Evolutionary conservation across 2,888 invertebrate genomes (phyloP), one percentile per base, ranked within the genome.

Genomic region (Sarcophaga rosellei): DNA sequence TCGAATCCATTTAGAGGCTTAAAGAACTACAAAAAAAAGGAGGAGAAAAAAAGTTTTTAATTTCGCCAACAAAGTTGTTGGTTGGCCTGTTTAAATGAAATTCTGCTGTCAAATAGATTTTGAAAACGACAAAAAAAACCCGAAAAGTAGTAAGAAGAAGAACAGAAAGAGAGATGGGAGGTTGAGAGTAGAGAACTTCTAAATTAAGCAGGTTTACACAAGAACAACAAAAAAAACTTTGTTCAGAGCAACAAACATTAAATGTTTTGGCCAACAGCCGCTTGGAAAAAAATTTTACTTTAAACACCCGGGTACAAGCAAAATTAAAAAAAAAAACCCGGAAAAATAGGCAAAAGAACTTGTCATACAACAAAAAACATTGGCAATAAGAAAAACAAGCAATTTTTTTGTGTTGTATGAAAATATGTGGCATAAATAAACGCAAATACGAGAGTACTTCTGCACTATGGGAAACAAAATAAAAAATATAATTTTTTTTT

Each of bases 181-280:
- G 11, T 0, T 8, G 35, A 35, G 35, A 68, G 10, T 11, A 57
- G 45, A 12, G 8, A 72, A 68, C 66, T 65, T 66, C 70, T 35
- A 81, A 81, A 82, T 75, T 82, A 82, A 85, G 79, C 75, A 85
- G 66, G 75, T 82, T 86, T 59, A 66, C 21, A 35, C 35, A 35
- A 35, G 10, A 35, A 35, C 35, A 35, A 1, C 35, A 70, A 1
- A 5, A 57, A 72, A 86, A 86, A 80, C 76, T 86, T 86, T 83
- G 20, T 75, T 73, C 77, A 80, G 3, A 80, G 8, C 35, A 2
- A 69, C 44, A 76, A 83, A 77, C 82, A 83, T 80, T 86, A 83
- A 86, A 83, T 76, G 73, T 80, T 86, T 83, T 86, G 82, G 68
- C 80, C 82, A 80, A 80, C 76, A 73, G 81, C 68, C 68, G 82